Base-by-base conservation (phyloP, 2,888 invertebrate genomes). In the Conchocele bisecta region DNA sequence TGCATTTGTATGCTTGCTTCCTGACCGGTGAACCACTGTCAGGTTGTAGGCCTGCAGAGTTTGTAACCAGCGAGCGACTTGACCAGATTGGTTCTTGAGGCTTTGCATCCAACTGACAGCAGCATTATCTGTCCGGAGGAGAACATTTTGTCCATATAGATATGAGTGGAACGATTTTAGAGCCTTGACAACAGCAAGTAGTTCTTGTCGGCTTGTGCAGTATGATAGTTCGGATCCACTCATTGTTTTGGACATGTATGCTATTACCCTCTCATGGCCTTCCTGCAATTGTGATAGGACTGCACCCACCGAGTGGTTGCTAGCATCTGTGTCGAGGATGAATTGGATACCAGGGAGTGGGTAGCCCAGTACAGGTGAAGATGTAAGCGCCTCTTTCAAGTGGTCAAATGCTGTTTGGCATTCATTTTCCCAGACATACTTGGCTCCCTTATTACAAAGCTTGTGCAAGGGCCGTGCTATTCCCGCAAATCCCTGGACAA, bases 81-180 rank as follows among this genome's bases (percentile, higher is more conserved):
- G 70, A 13, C 64, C 64, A 13, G 51, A 58, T 13, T 64, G 64
- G 5, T 28, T 26, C 31, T 67, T 59, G 20, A 73, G 26, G 35
- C 20, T 65, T 26, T 31, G 51, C 58, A 75, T 60, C 68, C 58
- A 67, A n/a, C 60, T 67, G 15, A 72, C 57, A 11, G 65, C 66
- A 29, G 68, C 59, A 64, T 76, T 68, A 44, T 74, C 74, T 7
- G 69, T 74, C 13, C 69, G 26, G 2, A 70, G 35, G 11, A 59
- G 39, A 15, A 76, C 53, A 6, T 59, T 3, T 46, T 72, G 60
- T 17, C 72, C 75, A 48, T 68, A 65, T 11, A 75, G 56, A 35
- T 75, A 72, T 2, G 48, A 31, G 29, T 68, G 68, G 31, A 63
- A 71, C 15, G 51, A 35, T 26, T 44, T 50, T 1, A 69, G 35